Base-by-base conservation (phyloP, 2,113 vertebrate species). In the Stegostoma tigrinum region DNA sequence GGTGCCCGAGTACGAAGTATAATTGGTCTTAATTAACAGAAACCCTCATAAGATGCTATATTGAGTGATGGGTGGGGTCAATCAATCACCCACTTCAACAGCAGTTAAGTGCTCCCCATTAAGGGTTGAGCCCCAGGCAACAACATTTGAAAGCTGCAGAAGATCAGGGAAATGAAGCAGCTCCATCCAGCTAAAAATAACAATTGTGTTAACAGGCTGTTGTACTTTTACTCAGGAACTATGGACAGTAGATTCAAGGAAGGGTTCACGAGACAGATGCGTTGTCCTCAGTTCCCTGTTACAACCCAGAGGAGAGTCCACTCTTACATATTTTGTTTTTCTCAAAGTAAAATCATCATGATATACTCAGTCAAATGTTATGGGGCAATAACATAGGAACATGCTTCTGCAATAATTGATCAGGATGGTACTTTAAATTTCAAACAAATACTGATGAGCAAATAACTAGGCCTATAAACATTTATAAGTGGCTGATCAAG, bases 101-200 rank as follows among this genome's bases (percentile, higher is more conserved):
- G 2, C 24, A 89, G 34, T 89, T 55, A 55, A 89, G 24, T 89
- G 27, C 27, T 90, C 52, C 87, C 87, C 87, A 64, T 12, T 10
- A 30, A 14, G 34, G 52, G 4, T 1, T 1, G 52, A 90, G 55
- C 48, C 87, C 30, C 30, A 17, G 86, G 45, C 86, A 89, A 27
- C 14, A 48, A 55, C 80, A 42, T 83, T 21, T 23, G 80, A 83
- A 19, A 83, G 38, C 80, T 83, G n/a, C 80, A 83, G 38, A 89
- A 89, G 52, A 64, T 1, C 87, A 64, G 52, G 52, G 87, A 90
- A 90, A 90, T 34, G 27, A 90, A 90, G 52, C 87, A 90, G 52
- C 52, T 89, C 87, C 34, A 34, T 64, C 52, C 87, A 90, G 52
- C 87, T n/a, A 90, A 90, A 64, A 90, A 90, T 90, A 90, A 90